A percentile compares a stretch with the other conserved stretches of the same genome.
Evolutionary conservation across 2,113 vertebrate species (phyloP).

Genomic region (Neolamprologus devosi): DNA sequence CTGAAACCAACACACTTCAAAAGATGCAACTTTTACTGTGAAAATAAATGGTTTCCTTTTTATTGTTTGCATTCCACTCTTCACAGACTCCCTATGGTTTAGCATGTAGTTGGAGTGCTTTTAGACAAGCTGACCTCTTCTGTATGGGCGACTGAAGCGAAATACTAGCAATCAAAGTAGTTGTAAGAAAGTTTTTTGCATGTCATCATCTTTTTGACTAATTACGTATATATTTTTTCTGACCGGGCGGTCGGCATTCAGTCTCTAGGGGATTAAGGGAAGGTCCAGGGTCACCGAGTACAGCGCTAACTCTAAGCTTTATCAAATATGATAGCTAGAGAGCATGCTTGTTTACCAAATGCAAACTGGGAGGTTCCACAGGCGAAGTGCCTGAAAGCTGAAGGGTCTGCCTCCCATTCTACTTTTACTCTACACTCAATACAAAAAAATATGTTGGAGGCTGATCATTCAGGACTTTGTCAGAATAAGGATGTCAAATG

Average conservation of each 20-base stretch:
- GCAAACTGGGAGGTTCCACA: not conserved
- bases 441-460: not conserved
- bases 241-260: not conserved
- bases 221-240: not conserved
- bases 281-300: not conserved
- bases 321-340: not conserved
- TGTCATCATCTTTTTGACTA: not conserved
- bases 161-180: not conserved
- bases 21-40: not conserved
- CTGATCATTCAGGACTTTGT: not conserved
- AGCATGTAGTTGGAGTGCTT: not conserved
- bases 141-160: not conserved
- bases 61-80: not conserved
- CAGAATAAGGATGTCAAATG: not conserved
- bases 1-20: not conserved
- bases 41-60: not conserved
- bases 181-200: not conserved
- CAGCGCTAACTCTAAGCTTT: not conserved
- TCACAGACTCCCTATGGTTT: not conserved
- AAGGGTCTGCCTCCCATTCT: not conserved
- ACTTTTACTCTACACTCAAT: not conserved
- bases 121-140: not conserved
- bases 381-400: not conserved
- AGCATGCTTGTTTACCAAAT: not conserved
- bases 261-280: not conserved